Percentiles rank a stretch among this genome's conserved stretches.
These are phyloP conservation scores for Helleia helle DNA, from an alignment of 2,888 invertebrate genomes.

Conservation along the genomic window DNA sequence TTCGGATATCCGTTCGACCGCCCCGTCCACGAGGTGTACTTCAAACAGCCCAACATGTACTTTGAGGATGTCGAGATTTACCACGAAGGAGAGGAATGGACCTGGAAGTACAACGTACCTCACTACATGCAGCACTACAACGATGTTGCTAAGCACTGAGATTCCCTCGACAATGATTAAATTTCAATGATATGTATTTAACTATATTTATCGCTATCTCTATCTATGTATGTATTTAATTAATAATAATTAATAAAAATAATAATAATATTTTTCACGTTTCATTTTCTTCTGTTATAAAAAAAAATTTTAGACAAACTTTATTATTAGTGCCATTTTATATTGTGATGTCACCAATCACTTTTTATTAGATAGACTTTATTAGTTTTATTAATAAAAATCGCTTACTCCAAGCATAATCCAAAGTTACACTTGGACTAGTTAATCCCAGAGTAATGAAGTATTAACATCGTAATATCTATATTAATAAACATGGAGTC, in stretches of 20 bases:
- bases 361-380: too few species aligned
- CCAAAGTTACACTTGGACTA: too few species aligned
- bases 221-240: neutral
- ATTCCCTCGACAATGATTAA: neutral
- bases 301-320: too few species aligned
- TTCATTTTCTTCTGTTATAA: too few species aligned
- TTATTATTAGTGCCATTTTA: too few species aligned
- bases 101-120: slow-evolving; percentile 38
- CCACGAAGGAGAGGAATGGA: slow-evolving; percentile 52
- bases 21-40: slow-evolving; percentile 52
- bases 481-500: too few species aligned
- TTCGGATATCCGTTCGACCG: slow-evolving; percentile 76
- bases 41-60: slow-evolving; percentile 74
- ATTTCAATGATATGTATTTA: neutral
- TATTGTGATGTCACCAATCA: neutral
- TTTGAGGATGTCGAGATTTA: slow-evolving; percentile 73
- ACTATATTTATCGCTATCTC: neutral
- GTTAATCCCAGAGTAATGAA: too few species aligned
- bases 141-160: slow-evolving; percentile 31
- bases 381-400: too few species aligned
- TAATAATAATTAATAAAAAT: neutral
- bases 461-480: too few species aligned
- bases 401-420: too few species aligned
- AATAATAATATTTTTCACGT: neutral
- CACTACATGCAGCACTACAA: slow-evolving; percentile 27